phyloP scores from a whole-genome alignment of 2,888 invertebrate genomes.

The Hirudinaria manillensis region DNA sequence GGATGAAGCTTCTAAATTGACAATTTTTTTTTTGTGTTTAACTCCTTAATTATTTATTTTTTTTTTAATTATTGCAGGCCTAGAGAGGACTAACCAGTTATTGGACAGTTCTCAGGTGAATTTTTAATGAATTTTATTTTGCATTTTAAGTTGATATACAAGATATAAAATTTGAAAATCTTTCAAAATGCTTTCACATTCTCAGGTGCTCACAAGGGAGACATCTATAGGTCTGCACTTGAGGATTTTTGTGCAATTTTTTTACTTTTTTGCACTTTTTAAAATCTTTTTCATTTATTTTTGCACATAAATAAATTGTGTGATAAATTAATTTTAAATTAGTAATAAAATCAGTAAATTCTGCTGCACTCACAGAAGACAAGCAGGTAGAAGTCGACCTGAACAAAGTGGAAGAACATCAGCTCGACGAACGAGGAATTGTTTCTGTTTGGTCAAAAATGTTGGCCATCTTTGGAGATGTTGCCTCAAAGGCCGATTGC shows the following conservation, averaged over 20 bases:
- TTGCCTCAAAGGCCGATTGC: neutral
- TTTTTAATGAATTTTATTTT: too few relatives aligned
- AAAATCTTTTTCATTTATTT: neutral
- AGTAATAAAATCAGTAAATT: too few relatives aligned
- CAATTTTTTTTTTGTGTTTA: too few relatives aligned
- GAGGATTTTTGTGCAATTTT: neutral
- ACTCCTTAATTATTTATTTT: too few relatives aligned
- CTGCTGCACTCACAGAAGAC: constrained; percentile 9
- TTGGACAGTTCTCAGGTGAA: too few relatives aligned
- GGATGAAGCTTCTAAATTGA: too few relatives aligned
- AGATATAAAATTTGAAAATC: too few relatives aligned
- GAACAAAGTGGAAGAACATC: neutral
- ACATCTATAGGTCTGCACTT: neutral
- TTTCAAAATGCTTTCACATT: too few relatives aligned
- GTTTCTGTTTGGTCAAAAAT: neutral
- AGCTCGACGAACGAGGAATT: neutral
- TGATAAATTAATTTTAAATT: neutral
- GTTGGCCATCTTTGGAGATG: neutral
- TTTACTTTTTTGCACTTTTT: neutral
- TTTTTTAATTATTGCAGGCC: too few relatives aligned
- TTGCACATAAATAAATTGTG: neutral
- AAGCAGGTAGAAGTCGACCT: neutral
- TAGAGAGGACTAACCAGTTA: too few relatives aligned
- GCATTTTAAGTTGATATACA: too few relatives aligned
- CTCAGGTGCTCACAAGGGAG: constrained; percentile 7